phyloP scores from a whole-genome alignment of 2,797 vertebrate species.

The Bufotes viridis region DNA sequence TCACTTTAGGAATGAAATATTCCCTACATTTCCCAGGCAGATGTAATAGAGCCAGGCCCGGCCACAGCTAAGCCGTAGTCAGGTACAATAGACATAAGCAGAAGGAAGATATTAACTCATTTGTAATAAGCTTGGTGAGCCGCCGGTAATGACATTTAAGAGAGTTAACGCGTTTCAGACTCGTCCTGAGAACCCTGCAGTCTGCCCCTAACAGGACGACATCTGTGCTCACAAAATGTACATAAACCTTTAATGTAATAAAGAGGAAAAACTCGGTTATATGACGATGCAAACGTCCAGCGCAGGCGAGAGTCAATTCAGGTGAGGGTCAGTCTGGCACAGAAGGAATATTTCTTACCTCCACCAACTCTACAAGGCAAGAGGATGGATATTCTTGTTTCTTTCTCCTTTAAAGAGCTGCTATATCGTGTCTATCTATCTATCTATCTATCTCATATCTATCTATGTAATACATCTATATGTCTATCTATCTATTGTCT shows the following conservation, averaged over 20 bases:
- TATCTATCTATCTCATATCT: no score
- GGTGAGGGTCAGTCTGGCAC: neutral
- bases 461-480: neutral
- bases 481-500: neutral
- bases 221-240: neutral
- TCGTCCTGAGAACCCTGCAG: neutral
- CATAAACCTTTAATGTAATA: neutral
- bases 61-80: neutral
- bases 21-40: constrained; percentile 6
- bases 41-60: constrained; percentile 1
- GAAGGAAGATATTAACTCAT: constrained; percentile 36
- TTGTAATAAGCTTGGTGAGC: neutral
- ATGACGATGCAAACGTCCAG: neutral
- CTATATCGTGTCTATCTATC: no score
- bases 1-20: constrained; percentile 38
- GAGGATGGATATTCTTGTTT: neutral
- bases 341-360: no score
- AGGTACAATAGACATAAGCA: constrained; percentile 16
- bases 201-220: neutral
- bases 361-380: neutral
- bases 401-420: neutral
- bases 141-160: neutral
- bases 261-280: neutral
- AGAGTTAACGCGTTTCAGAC: neutral
- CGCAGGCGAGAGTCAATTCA: neutral